Conservation (phyloP, 1,140 invertebrate species). For the Batillaria attramentaria region DNA sequence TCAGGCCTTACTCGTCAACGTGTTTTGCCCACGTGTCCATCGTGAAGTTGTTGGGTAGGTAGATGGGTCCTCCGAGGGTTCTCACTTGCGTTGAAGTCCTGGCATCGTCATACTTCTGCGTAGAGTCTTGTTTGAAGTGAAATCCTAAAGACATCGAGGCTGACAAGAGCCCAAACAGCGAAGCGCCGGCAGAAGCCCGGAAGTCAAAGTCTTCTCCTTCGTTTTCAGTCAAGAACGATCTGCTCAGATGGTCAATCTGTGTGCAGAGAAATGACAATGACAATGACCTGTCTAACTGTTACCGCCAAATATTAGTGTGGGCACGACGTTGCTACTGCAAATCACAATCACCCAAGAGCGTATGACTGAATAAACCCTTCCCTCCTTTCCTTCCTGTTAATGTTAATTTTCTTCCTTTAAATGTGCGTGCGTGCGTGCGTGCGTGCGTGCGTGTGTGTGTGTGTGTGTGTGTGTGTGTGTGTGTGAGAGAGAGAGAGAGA, state of each 20-base stretch:
- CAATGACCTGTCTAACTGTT: too few relatives aligned
- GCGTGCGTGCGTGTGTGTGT: too few relatives aligned
- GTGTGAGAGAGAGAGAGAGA: not conserved
- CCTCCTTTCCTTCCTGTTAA: too few relatives aligned
- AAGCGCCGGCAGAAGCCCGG: constrained; percentile 38
- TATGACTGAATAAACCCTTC: too few relatives aligned
- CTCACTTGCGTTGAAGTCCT: constrained; percentile 31
- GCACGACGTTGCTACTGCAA: too few relatives aligned
- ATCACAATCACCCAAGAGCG: too few relatives aligned
- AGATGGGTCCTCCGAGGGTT: constrained; percentile 50
- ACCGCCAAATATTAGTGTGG: too few relatives aligned
- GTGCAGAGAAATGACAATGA: too few relatives aligned
- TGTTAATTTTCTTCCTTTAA: too few relatives aligned
- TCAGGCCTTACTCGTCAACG: constrained; percentile 31
- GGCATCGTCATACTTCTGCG: constrained; percentile 28
- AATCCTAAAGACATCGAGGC: not conserved
- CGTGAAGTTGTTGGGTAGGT: constrained; percentile 45
- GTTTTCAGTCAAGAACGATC: constrained; percentile 25
- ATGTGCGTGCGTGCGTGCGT: too few relatives aligned
- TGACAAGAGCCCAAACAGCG: constrained; percentile 37
- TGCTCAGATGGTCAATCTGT: constrained; percentile 45
- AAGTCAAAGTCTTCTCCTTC: constrained; percentile 28
- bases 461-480: not conserved
- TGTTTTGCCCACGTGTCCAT: constrained; percentile 48
- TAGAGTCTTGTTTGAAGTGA: not conserved